phyloP scores from a whole-genome alignment of 2,113 vertebrate genomes.

The Rhipidura dahli region DNA sequence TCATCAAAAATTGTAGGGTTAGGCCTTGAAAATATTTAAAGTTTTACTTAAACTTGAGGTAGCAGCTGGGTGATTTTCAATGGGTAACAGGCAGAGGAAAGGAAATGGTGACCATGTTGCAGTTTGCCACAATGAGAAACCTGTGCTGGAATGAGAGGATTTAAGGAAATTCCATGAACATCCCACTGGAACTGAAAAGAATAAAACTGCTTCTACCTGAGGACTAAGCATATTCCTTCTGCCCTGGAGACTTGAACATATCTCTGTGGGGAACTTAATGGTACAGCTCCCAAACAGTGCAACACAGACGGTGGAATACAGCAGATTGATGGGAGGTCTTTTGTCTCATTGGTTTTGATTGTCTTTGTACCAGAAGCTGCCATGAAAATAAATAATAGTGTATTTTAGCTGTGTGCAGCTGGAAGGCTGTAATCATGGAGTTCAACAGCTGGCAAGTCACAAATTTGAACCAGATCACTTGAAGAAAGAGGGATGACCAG shows the following conservation, averaged over 20 bases:
- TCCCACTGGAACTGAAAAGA: neutral
- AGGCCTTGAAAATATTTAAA: neutral
- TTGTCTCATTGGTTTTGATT: accelerated
- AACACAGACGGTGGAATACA: neutral
- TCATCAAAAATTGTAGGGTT: neutral
- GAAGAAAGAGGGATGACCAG: neutral
- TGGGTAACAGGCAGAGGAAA: neutral
- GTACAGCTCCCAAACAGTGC: neutral
- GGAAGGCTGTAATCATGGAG: neutral
- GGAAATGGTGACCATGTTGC: neutral
- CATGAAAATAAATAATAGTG: neutral
- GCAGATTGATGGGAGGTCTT: neutral
- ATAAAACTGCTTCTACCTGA: neutral
- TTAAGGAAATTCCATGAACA: neutral
- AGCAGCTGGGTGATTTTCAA: neutral
- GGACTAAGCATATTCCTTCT: neutral
- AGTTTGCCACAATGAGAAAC: neutral
- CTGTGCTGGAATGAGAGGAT: neutral
- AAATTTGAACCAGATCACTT: neutral
- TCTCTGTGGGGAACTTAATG: neutral
- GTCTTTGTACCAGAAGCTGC: neutral
- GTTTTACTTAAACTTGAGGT: neutral
- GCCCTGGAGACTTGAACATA: neutral
- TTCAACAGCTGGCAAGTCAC: neutral
- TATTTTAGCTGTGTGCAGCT: neutral